A percentile compares a stretch with the other conserved stretches of the same genome.
Conservation (phyloP, 2,888 invertebrate species). For the Gibbula magus region DNA sequence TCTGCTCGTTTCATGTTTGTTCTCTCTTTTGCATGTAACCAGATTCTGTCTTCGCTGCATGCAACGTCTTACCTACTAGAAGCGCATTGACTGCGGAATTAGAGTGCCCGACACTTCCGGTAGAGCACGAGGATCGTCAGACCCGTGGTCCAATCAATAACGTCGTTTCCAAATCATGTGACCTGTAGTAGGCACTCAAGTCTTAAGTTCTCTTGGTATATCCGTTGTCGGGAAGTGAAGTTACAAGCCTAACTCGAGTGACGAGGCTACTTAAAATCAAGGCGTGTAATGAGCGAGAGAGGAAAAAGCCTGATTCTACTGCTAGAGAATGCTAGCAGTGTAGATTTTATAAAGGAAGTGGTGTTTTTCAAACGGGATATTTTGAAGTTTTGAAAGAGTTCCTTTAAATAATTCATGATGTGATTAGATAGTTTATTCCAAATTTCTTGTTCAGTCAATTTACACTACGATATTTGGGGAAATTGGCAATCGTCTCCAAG, state of each 20-base stretch:
- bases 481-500: conserved; percentile 4
- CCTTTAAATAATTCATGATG: background rate
- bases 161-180: conserved; percentile 1
- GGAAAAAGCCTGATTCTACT: too few species aligned
- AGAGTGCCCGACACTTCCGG: conserved; percentile 20
- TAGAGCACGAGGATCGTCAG: background rate
- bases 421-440: background rate
- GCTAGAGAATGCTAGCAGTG: too few species aligned
- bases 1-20: background rate
- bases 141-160: conserved; percentile 14
- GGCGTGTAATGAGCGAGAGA: background rate
- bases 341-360: too few species aligned
- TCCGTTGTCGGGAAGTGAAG: background rate
- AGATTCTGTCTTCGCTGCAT: background rate
- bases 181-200: conserved; percentile 8
- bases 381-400: background rate
- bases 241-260: background rate
- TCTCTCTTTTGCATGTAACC: background rate
- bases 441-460: conserved; percentile 13
- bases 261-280: background rate
- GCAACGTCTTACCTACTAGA: conserved; percentile 11
- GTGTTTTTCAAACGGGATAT: too few species aligned
- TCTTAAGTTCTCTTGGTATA: conserved; percentile 1
- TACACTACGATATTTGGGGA: background rate
- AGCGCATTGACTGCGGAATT: conserved; percentile 10